phyloP scores from a whole-genome alignment of 2,113 vertebrate species.

The Cyanoliseus patagonus region DNA sequence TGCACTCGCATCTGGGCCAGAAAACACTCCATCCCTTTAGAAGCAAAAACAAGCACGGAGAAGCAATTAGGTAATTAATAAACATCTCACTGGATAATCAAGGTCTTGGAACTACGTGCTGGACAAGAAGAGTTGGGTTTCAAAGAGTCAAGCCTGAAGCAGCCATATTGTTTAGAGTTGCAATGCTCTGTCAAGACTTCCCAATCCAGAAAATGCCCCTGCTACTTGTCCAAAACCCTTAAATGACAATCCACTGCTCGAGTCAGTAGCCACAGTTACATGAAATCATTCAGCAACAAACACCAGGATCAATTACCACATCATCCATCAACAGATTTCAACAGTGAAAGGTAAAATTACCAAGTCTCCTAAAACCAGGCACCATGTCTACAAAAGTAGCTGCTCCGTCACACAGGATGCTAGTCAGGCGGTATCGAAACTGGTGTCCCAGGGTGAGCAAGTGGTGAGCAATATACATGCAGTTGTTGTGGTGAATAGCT shows the following conservation, averaged over 20 bases:
- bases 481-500: constrained; percentile 98
- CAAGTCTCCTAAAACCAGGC: constrained; percentile 90
- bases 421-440: constrained; percentile 79
- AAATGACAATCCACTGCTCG: rapidly evolving
- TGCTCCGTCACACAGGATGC: constrained; percentile 78
- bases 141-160: background rate
- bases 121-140: rapidly evolving
- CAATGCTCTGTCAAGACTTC: too few species aligned
- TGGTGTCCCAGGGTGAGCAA: constrained; percentile 94
- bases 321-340: rapidly evolving
- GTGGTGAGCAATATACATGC: constrained; percentile 96
- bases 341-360: constrained; percentile 63
- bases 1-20: constrained; percentile 90
- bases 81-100: background rate
- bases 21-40: constrained; percentile 88
- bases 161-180: too few species aligned
- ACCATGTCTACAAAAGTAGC: constrained; percentile 94
- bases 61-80: background rate
- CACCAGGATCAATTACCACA: rapidly evolving
- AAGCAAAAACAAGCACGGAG: background rate
- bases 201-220: rapidly evolving
- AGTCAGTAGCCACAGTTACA: background rate
- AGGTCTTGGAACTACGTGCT: background rate
- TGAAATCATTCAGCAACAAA: background rate
- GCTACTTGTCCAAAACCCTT: background rate